These are phyloP conservation scores for Antheraea pernyi DNA, from an alignment of 1,140 invertebrate genomes.

Conservation along the genomic window DNA sequence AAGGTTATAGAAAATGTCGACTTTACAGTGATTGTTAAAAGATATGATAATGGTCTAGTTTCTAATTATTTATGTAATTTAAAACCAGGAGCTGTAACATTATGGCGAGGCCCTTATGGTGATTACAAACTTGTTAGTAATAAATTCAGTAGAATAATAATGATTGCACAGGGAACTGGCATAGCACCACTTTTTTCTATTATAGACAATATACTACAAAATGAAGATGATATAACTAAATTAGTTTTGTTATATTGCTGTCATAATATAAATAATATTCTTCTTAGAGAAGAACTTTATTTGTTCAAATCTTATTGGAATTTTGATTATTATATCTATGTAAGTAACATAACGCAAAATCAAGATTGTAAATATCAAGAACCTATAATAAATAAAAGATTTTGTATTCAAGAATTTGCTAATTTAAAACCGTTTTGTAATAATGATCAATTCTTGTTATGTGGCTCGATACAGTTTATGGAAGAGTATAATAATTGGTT, in stretches of 20 bases:
- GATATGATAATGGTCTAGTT: constrained; percentile 82
- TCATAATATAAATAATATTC: constrained; percentile 74
- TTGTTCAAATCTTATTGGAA: constrained; percentile 82
- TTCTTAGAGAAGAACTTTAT: constrained; percentile 81
- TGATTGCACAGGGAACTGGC: constrained; percentile 86
- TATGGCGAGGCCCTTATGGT: constrained; percentile 85
- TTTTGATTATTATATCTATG: constrained; percentile 81
- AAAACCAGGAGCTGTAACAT: constrained; percentile 73
- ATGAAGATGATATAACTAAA: constrained; percentile 83
- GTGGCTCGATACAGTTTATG: constrained; percentile 61
- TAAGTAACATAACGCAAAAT: constrained; percentile 49
- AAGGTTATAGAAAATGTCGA: constrained; percentile 36
- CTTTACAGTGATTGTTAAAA: constrained; percentile 84
- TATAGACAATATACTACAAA: constrained; percentile 79
- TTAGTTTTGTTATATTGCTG: constrained; percentile 81
- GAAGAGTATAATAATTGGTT: constrained; percentile 30
- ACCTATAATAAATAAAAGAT: constrained; percentile 43
- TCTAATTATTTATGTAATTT: constrained; percentile 80
- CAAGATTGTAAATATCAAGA: constrained; percentile 59
- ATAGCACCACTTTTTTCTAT: constrained; percentile 84
- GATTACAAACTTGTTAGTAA: constrained; percentile 77
- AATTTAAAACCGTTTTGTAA: constrained; percentile 30
- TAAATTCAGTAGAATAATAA: constrained; percentile 75
- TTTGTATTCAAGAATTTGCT: constrained; percentile 36
- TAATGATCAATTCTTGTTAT: constrained; percentile 54